Evolutionary conservation across 2,888 invertebrate genomes (phyloP).

Genomic region (Cyclophora punctaria): DNA sequence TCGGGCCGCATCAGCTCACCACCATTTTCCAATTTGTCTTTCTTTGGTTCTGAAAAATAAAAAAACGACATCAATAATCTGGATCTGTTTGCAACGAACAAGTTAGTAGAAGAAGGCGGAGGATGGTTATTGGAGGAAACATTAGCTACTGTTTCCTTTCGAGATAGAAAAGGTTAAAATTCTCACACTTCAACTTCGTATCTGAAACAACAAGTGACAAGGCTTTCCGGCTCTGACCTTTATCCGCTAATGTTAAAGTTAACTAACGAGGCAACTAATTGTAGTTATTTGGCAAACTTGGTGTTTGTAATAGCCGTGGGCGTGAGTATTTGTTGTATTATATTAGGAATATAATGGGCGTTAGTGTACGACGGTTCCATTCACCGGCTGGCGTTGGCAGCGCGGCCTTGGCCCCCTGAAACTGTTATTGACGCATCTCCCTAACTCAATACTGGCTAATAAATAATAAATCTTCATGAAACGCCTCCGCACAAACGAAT

Average conservation of each 20-base stretch:
- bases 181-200: no score
- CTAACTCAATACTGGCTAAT: slow-evolving; percentile 21
- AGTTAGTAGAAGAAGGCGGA: neutral
- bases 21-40: slow-evolving; percentile 90
- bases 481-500: slow-evolving; percentile 16
- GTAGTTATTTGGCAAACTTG: no score
- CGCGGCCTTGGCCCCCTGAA: slow-evolving; percentile 54
- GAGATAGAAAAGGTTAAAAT: no score
- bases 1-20: slow-evolving; percentile 78
- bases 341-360: slow-evolving; percentile 43
- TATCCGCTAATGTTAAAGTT: no score
- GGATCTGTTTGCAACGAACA: slow-evolving; percentile 1
- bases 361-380: slow-evolving; percentile 58
- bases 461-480: slow-evolving; percentile 18
- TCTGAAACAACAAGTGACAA: no score
- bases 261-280: no score
- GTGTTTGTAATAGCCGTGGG: neutral
- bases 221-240: no score
- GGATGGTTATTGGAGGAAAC: no score
- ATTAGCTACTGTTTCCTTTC: no score
- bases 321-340: slow-evolving; percentile 14
- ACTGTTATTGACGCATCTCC: slow-evolving; percentile 46
- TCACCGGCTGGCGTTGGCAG: slow-evolving; percentile 46
- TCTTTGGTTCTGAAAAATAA: slow-evolving; percentile 88
- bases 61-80: slow-evolving; percentile 20